Evolutionary conservation across 2,797 vertebrate genomes (phyloP).

Genomic region (Pelodytes ibericus): DNA sequence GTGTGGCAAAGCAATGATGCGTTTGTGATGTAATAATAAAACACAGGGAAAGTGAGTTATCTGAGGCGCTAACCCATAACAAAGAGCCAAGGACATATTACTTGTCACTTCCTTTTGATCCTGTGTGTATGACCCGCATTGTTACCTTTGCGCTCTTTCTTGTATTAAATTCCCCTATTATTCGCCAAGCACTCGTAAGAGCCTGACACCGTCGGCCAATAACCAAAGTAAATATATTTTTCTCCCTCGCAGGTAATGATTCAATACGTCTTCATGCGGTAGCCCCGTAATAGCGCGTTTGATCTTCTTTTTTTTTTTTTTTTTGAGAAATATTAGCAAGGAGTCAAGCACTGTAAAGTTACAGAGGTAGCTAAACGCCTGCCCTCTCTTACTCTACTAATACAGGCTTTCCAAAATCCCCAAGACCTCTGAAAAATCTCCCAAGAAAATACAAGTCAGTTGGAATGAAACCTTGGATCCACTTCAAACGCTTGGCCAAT

Average conservation of each 20-base stretch:
- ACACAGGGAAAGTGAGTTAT: background rate
- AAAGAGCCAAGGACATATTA: background rate
- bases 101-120: constrained; percentile 5
- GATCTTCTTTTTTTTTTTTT: no score
- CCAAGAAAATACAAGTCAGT: constrained; percentile 72
- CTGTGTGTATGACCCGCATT: constrained; percentile 1
- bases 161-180: constrained; percentile 14
- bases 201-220: background rate
- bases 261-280: constrained; percentile 40
- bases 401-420: constrained; percentile 67
- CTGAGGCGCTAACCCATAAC: background rate
- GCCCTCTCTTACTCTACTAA: constrained; percentile 66
- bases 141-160: background rate
- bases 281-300: constrained; percentile 44
- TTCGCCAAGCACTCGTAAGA: constrained; percentile 5
- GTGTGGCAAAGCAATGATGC: background rate
- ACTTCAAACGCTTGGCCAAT: constrained; percentile 74
- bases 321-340: constrained; percentile 53
- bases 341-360: constrained; percentile 59
- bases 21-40: constrained; percentile 26
- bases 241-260: constrained; percentile 60
- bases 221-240: constrained; percentile 28
- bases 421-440: constrained; percentile 71
- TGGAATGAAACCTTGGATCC: constrained; percentile 70
- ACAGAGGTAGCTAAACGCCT: constrained; percentile 64